These are phyloP conservation scores for Pollenia labialis DNA, from an alignment of 2,888 invertebrate species.

Conservation along the genomic window DNA sequence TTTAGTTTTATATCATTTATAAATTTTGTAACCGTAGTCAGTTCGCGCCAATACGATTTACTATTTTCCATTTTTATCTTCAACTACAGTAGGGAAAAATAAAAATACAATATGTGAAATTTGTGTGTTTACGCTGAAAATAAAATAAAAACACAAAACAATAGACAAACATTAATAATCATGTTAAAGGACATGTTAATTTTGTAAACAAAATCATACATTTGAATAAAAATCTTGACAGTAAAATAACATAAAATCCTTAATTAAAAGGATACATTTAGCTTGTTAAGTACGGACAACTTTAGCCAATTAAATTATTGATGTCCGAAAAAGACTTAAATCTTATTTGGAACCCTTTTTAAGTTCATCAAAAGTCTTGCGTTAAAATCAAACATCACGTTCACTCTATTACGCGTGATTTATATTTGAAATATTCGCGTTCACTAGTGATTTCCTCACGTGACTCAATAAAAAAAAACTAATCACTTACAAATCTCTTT, in stretches of 20 bases:
- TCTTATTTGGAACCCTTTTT: too few species aligned
- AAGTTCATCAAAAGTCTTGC: too few species aligned
- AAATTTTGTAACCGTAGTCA: constrained; percentile 23
- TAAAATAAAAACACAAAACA: constrained; percentile 70
- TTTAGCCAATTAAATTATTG: not conserved
- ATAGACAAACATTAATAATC: constrained; percentile 32
- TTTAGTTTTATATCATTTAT: constrained; percentile 3
- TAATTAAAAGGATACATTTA: not conserved
- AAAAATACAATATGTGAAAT: constrained; percentile 63
- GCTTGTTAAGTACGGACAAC: not conserved
- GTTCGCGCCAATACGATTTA: constrained; percentile 52
- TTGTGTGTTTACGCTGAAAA: constrained; percentile 81
- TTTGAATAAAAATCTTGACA: not conserved
- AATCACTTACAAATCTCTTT: too few species aligned
- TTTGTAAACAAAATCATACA: not conserved
- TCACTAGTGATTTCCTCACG: too few species aligned
- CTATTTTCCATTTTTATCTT: constrained; percentile 71
- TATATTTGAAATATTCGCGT: too few species aligned
- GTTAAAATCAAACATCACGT: too few species aligned
- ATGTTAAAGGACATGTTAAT: not conserved
- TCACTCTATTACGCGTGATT: too few species aligned
- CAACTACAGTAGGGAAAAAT: constrained; percentile 70
- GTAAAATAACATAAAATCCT: not conserved
- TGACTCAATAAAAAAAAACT: too few species aligned
- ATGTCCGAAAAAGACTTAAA: too few species aligned